Conservation (phyloP, 2,888 invertebrate species). For the Phorcus lineatus region DNA sequence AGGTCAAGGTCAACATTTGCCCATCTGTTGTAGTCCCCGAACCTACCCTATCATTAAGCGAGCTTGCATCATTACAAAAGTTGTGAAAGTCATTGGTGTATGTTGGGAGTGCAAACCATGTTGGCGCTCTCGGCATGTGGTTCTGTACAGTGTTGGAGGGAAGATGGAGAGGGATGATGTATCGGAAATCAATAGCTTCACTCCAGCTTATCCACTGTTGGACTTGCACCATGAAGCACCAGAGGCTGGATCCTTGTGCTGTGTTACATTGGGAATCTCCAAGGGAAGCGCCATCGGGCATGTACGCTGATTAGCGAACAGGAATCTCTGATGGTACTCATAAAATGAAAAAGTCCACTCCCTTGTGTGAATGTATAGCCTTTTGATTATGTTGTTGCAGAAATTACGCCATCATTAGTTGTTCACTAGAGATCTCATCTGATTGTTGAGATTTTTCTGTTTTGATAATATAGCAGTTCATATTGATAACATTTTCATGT, state of each 20-base stretch:
- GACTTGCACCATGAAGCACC: background rate
- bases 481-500: too few species aligned
- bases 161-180: slow-evolving; percentile 1
- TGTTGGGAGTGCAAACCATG: background rate
- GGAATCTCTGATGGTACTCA: background rate
- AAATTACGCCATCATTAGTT: background rate
- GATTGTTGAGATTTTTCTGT: background rate
- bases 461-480: too few species aligned
- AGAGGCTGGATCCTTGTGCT: background rate
- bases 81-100: background rate
- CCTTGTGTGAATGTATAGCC: background rate
- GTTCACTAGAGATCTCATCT: background rate
- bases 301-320: background rate
- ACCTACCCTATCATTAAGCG: background rate
- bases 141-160: background rate
- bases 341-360: background rate
- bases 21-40: background rate
- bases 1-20: background rate
- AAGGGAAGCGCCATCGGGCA: too few species aligned
- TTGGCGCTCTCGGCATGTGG: background rate
- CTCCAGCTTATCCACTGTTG: background rate
- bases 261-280: background rate
- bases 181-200: slow-evolving; percentile 6
- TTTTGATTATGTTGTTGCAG: background rate
- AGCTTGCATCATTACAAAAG: background rate